Base-by-base conservation (phyloP, 2,797 vertebrate genomes). In the Enoplosus armatus region DNA sequence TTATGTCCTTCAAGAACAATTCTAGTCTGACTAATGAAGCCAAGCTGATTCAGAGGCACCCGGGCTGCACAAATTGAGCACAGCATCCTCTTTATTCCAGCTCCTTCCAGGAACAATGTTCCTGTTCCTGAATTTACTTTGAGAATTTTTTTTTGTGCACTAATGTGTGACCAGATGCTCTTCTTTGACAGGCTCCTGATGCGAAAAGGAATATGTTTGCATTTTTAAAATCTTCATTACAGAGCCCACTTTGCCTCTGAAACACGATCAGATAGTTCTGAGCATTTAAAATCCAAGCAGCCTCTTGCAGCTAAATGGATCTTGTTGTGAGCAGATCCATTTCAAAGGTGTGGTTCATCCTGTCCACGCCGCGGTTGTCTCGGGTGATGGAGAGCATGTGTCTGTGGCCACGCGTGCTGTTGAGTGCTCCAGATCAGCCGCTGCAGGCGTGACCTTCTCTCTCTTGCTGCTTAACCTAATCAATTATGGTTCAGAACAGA, bases 401-500 rank as follows among this genome's bases (percentile, higher is more conserved):
- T 92, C 87, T 73, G 81, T 77, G 80, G 75, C 87, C 90, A 87
- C 59, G 83, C 74, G 66, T 78, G 81, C 78, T 78, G 88, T 85
- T 27, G 87, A 85, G 80, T 31, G 73, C 87, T 84, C 77, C 83
- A 82, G 85, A 93, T 91, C 92, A 85, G 75, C 84, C 58, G 72
- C 92, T 90, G 85, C 88, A 91, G 87, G 83, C 88, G 14, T 88
- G 93, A 94, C 93, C 94, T 95, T 94, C 92, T 87, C 85, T 93
- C 91, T 86, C 92, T 90, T 24, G 84, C 94, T 94, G 93, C 92
- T 95, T 95, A 95, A 95, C 94, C 95, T 88, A 94, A 95, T 95
- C 94, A 95, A 95, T 95, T 95, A 95, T 83, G 89, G 92, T 94
- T 94, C 92, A 93, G 93, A 94, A 93, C 94, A 94, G 92, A 93